A percentile compares a stretch with the other conserved stretches of the same genome.
Evolutionary conservation across 1,140 invertebrate species (phyloP).

Genomic region (Caenorhabditis remanei): DNA sequence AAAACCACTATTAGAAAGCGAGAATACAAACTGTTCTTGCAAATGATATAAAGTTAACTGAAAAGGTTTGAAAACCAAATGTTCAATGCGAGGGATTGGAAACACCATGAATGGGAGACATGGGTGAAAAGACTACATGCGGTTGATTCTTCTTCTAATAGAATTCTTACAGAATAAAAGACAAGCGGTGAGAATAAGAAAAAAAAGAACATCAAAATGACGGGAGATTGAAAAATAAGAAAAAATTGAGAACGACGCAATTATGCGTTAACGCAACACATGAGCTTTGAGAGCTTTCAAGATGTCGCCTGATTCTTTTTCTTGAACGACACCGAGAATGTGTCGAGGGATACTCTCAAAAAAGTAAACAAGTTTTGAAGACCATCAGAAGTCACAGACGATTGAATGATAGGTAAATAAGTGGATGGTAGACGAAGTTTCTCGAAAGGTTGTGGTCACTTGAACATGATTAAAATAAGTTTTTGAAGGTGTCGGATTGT

Average conservation of each 20-base stretch:
- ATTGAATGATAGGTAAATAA: slow-evolving; percentile 35
- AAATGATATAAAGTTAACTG: not conserved
- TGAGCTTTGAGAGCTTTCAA: slow-evolving; percentile 50
- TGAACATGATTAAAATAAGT: slow-evolving; percentile 2
- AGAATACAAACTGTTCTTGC: slow-evolving; percentile 28
- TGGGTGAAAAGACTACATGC: not conserved
- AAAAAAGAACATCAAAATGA: not conserved
- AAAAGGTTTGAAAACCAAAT: slow-evolving; percentile 32
- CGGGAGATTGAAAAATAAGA: not conserved
- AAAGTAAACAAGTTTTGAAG: slow-evolving; percentile 40
- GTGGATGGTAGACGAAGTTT: not conserved
- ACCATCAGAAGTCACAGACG: slow-evolving; percentile 21
- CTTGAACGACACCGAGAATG: not conserved
- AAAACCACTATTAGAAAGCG: slow-evolving; percentile 46
- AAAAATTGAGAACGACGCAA: slow-evolving; percentile 45
- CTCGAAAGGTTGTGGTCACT: not conserved
- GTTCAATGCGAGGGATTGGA: not conserved
- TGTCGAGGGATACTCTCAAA: not conserved
- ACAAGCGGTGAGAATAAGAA: not conserved
- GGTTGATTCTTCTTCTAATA: not conserved
- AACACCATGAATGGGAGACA: not conserved
- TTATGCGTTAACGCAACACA: slow-evolving; percentile 51
- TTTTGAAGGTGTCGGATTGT: not conserved
- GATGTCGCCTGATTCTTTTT: slow-evolving; percentile 38
- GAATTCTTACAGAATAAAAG: not conserved